Conservation (phyloP, 2,797 vertebrate genomes). For the Perodicticus potto region DNA sequence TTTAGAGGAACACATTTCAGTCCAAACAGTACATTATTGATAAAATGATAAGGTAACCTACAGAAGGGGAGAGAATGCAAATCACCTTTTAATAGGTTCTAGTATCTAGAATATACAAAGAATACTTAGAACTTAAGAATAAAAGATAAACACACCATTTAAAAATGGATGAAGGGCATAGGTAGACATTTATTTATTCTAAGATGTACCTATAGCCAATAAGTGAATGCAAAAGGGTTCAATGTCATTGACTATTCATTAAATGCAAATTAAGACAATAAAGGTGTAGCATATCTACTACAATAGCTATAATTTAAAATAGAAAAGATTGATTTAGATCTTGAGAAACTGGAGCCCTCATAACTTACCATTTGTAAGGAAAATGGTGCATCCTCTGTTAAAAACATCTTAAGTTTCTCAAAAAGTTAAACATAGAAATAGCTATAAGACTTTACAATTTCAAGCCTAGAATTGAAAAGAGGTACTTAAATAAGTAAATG, state of each 20-base stretch:
- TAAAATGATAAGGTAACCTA: background rate
- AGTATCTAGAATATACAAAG: background rate
- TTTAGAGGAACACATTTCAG: background rate
- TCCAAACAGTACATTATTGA: background rate
- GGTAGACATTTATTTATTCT: background rate
- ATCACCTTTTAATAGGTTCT: background rate
- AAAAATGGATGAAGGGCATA: background rate
- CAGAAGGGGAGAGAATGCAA: background rate
- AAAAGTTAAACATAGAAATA: background rate
- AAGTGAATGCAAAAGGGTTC: background rate
- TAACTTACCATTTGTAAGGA: background rate
- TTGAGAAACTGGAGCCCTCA: background rate
- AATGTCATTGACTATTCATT: too few species aligned
- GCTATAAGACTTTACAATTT: background rate
- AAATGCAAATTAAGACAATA: background rate
- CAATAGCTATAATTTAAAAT: background rate
- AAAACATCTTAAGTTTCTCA: background rate
- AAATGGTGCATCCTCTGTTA: background rate
- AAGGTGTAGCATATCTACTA: background rate
- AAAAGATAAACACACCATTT: background rate
- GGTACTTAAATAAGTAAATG: background rate
- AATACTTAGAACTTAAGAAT: background rate
- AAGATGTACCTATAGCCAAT: background rate
- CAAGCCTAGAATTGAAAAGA: background rate
- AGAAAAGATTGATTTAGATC: background rate